Evolutionary conservation across 2,113 vertebrate genomes (phyloP).

Genomic region (Irena cyanogastra): DNA sequence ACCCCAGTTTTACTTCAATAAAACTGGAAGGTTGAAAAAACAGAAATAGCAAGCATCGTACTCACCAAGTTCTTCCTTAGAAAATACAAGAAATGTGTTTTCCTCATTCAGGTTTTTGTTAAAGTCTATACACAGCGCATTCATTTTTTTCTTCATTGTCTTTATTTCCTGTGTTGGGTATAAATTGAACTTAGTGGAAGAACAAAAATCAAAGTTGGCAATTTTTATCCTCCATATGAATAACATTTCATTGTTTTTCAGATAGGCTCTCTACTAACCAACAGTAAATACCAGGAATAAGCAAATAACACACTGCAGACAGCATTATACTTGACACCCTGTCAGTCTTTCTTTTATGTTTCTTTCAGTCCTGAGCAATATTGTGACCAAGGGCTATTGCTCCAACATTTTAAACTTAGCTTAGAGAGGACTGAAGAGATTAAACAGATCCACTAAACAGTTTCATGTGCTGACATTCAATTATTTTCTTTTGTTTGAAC

Average conservation of each 20-base stretch:
- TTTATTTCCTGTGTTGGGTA: conserved; percentile 83
- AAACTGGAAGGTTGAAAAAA: not conserved
- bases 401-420: not conserved
- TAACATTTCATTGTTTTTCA: not conserved
- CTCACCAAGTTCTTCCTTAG: conserved; percentile 85
- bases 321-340: not conserved
- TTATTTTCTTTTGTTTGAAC: not conserved
- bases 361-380: not conserved
- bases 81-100: conserved; percentile 81
- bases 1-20: not conserved
- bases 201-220: not conserved
- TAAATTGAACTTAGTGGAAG: not conserved
- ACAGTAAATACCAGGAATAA: not conserved
- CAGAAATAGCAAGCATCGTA: not conserved
- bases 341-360: not conserved
- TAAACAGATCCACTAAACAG: not conserved
- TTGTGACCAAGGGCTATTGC: accelerated
- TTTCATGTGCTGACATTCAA: not conserved
- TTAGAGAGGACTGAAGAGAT: not conserved
- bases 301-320: not conserved
- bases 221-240: not conserved
- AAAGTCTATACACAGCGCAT: conserved; percentile 90
- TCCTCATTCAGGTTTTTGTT: conserved; percentile 94
- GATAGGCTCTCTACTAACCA: not conserved
- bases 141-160: conserved; percentile 83